These are phyloP conservation scores for Herpailurus yagouaroundi DNA, from an alignment of 2,113 vertebrate genomes.

Conservation along the genomic window DNA sequence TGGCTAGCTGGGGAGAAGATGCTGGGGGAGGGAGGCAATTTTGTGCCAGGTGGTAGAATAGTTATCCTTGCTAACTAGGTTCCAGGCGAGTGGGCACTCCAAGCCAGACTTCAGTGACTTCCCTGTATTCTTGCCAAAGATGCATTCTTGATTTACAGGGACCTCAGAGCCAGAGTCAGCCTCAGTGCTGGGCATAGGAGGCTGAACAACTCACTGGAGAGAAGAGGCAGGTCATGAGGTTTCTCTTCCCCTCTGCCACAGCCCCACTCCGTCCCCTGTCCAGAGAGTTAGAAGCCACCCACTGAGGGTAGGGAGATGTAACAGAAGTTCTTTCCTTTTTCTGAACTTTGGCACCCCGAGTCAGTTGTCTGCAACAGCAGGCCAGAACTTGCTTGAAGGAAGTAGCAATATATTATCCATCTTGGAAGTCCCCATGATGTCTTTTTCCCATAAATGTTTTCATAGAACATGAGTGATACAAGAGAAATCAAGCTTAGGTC, in stretches of 20 bases:
- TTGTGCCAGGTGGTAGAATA: neutral
- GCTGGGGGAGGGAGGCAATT: neutral
- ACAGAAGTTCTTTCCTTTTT: neutral
- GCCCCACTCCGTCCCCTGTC: neutral
- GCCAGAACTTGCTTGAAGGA: neutral
- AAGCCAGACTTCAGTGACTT: neutral
- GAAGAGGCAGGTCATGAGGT: neutral
- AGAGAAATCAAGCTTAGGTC: neutral
- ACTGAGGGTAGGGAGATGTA: neutral
- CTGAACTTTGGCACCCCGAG: neutral
- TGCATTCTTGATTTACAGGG: neutral
- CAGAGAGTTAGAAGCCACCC: neutral
- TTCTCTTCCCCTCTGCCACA: neutral
- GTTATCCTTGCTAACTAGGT: neutral
- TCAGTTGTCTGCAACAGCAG: neutral
- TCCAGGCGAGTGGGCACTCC: neutral
- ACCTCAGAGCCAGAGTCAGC: neutral
- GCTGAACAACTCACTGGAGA: neutral
- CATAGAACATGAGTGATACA: neutral
- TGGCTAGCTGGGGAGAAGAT: neutral
- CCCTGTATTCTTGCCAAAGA: neutral
- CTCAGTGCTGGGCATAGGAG: neutral
- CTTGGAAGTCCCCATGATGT: neutral
- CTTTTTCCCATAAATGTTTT: conserved; percentile 29
- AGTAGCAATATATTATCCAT: neutral